Evolutionary conservation across 2,797 vertebrate genomes (phyloP).

Genomic region (Pipistrellus kuhlii): DNA sequence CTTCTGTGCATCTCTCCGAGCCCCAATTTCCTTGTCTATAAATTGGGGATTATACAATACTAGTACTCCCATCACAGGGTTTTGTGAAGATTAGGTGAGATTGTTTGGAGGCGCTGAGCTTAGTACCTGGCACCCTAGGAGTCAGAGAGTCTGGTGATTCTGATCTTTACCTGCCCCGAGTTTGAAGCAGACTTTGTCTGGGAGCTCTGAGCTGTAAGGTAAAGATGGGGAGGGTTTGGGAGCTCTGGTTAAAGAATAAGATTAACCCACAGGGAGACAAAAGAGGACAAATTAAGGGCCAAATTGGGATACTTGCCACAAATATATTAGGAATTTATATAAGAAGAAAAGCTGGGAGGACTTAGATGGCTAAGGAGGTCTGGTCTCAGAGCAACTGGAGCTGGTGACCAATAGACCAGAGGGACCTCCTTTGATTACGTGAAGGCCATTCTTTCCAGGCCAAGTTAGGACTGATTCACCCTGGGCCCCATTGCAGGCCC

Average conservation of each 20-base stretch:
- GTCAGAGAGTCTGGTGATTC: not conserved
- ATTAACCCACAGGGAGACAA: not conserved
- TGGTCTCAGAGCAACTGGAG: not conserved
- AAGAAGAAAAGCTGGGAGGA: not conserved
- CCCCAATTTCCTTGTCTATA: not conserved
- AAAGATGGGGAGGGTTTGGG: not conserved
- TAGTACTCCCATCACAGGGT: not conserved
- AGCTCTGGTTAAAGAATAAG: not conserved
- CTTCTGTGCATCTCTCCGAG: not conserved
- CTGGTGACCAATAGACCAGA: not conserved
- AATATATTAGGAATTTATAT: not conserved
- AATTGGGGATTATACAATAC: not conserved
- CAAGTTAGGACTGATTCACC: not conserved
- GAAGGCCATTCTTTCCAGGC: not conserved
- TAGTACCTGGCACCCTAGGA: fast-evolving
- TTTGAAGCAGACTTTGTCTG: not conserved
- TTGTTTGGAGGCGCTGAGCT: not conserved
- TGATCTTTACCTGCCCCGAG: not conserved
- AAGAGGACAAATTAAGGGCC: not conserved
- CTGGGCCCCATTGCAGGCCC: not conserved
- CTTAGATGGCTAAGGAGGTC: not conserved
- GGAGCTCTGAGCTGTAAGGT: not conserved
- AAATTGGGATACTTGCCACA: not conserved
- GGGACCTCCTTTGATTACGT: not conserved
- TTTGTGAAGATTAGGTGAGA: not conserved